A percentile compares a stretch with the other conserved stretches of the same genome.
phyloP scores from a whole-genome alignment of 2,888 invertebrate species.

The Anoplius nigerrimus region DNA sequence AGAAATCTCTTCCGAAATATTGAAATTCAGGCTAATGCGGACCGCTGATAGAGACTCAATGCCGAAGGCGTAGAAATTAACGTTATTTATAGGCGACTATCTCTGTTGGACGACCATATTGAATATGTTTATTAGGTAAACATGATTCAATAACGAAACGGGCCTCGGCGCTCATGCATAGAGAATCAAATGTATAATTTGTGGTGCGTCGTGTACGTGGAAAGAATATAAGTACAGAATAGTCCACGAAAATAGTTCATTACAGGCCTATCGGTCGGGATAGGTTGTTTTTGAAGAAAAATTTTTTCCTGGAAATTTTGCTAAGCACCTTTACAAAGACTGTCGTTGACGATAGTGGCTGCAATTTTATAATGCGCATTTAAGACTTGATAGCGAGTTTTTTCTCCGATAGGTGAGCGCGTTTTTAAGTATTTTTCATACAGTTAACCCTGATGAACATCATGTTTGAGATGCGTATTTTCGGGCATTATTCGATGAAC shows the following conservation, averaged over 20 bases:
- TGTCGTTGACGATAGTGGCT: not conserved
- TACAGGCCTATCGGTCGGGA: slow-evolving; percentile 32
- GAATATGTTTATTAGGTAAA: slow-evolving; percentile 63
- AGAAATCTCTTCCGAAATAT: not conserved
- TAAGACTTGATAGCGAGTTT: slow-evolving; percentile 48
- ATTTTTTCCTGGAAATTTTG: slow-evolving; percentile 42
- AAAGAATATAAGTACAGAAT: not conserved
- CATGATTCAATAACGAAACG: slow-evolving; percentile 57
- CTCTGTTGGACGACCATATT: slow-evolving; percentile 47
- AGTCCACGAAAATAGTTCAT: slow-evolving; percentile 21
- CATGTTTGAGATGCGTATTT: slow-evolving; percentile 43
- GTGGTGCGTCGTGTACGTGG: not conserved
- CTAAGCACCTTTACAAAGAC: slow-evolving; percentile 44
- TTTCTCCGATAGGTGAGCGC: slow-evolving; percentile 22
- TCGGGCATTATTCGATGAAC: slow-evolving; percentile 55
- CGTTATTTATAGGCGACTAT: slow-evolving; percentile 6
- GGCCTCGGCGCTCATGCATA: slow-evolving; percentile 25
- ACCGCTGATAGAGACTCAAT: slow-evolving; percentile 10
- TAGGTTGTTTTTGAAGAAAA: slow-evolving; percentile 36
- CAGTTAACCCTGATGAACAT: slow-evolving; percentile 27
- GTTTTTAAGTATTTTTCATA: slow-evolving; percentile 19
- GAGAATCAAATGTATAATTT: not conserved
- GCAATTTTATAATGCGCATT: slow-evolving; percentile 49
- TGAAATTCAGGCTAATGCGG: too few species aligned
- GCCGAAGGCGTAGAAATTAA: slow-evolving; percentile 11